A percentile compares a stretch with the other conserved stretches of the same genome.
Conservation (phyloP, 2,113 vertebrate genomes). For the Lichenostomus cassidix region DNA sequence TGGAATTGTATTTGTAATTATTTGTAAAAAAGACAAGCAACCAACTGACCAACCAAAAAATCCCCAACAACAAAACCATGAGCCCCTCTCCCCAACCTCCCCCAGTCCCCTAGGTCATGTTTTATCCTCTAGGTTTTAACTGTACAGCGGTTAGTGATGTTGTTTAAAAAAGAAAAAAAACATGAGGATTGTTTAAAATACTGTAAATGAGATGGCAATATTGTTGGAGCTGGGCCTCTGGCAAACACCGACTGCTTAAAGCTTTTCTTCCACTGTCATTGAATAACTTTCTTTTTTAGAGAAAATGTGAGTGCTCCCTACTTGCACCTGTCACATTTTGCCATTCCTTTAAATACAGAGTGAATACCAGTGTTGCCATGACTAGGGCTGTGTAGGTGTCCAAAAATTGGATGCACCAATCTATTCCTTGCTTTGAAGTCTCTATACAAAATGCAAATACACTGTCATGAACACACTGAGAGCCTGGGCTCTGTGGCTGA, state of each 20-base stretch:
- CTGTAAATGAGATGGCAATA: conserved; percentile 74
- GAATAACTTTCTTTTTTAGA: conserved; percentile 59
- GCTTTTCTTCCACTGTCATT: conserved; percentile 64
- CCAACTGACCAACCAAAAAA: conserved; percentile 32
- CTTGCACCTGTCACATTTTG: conserved; percentile 13
- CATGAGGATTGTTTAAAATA: conserved; percentile 69
- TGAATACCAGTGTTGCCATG: background rate
- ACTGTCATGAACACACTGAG: background rate
- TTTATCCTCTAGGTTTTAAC: conserved; percentile 76
- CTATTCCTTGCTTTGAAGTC: background rate
- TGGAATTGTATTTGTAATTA: conserved; percentile 78
- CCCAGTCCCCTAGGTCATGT: conserved; percentile 46
- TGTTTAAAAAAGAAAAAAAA: conserved; percentile 70
- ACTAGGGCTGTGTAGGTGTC: background rate
- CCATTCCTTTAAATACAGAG: conserved; percentile 27
- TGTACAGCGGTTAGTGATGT: conserved; percentile 73
- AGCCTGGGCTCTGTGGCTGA: background rate
- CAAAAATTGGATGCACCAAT: background rate
- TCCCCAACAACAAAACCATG: background rate
- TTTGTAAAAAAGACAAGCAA: conserved; percentile 75
- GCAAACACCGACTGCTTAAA: conserved; percentile 64
- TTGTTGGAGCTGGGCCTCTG: conserved; percentile 80
- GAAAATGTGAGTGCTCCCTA: conserved; percentile 53
- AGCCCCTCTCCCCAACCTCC: background rate
- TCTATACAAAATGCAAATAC: background rate